Evolutionary conservation across 1,140 invertebrate species (phyloP).

Genomic region (Phymastichus coffea): DNA sequence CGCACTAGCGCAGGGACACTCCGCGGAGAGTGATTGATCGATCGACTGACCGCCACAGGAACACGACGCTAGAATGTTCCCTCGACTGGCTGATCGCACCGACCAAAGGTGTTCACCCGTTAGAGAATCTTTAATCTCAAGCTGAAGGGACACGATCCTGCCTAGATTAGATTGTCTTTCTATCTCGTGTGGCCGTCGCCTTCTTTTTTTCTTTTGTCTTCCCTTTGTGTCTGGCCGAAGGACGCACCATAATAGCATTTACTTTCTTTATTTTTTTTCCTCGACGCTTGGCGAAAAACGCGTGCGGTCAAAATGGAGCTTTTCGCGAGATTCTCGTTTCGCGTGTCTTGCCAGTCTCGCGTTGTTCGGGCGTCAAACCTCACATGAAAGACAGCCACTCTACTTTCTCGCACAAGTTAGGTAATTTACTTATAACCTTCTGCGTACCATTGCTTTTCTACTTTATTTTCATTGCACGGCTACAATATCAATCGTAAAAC

Average conservation of each 20-base stretch:
- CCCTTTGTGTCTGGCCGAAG: background rate
- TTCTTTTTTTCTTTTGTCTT: background rate
- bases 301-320: no score
- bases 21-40: slow-evolving; percentile 25
- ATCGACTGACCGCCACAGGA: background rate
- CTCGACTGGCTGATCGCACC: background rate
- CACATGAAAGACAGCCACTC: no score
- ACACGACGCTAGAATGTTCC: slow-evolving; percentile 22
- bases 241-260: background rate
- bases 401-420: no score
- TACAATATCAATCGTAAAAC: no score
- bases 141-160: slow-evolving; percentile 16
- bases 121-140: background rate
- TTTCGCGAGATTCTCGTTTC: no score
- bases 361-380: no score
- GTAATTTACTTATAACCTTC: no score
- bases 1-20: background rate
- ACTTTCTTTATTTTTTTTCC: background rate
- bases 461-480: no score
- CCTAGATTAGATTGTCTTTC: slow-evolving; percentile 9
- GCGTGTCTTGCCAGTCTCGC: no score
- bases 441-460: no score
- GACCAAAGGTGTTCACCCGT: slow-evolving; percentile 18
- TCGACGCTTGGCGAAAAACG: no score
- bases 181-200: background rate